These are phyloP conservation scores for Nothoprocta pentlandii DNA, from an alignment of 2,113 vertebrate genomes.

Conservation along the genomic window DNA sequence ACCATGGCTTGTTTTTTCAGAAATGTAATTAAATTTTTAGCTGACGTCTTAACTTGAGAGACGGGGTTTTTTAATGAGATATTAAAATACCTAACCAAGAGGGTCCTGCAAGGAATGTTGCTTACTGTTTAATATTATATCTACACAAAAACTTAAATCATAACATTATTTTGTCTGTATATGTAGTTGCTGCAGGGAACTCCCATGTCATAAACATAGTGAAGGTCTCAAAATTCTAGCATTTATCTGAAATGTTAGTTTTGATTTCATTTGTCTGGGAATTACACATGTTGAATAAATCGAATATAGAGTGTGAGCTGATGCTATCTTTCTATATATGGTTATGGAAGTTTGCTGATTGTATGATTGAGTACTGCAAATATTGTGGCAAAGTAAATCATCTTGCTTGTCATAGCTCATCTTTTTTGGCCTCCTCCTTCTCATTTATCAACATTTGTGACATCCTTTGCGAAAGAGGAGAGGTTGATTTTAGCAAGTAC, in stretches of 20 bases:
- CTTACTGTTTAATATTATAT: fast-evolving
- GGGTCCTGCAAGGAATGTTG: neutral
- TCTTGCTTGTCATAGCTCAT: neutral
- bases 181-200: neutral
- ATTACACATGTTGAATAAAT: neutral
- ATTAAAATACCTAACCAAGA: neutral
- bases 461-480: neutral
- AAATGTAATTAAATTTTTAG: neutral
- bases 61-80: neutral
- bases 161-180: neutral
- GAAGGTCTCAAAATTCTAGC: neutral
- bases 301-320: neutral
- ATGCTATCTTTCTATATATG: neutral
- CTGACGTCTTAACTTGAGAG: neutral
- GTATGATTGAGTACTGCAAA: neutral
- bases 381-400: neutral
- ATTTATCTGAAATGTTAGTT: neutral
- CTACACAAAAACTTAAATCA: neutral
- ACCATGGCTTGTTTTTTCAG: neutral
- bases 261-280: neutral
- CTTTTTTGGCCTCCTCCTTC: neutral
- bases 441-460: neutral
- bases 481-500: neutral
- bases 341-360: neutral
- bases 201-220: neutral